Base-by-base conservation (phyloP, 2,888 invertebrate species). In the Ornithoptera alexandrae region DNA sequence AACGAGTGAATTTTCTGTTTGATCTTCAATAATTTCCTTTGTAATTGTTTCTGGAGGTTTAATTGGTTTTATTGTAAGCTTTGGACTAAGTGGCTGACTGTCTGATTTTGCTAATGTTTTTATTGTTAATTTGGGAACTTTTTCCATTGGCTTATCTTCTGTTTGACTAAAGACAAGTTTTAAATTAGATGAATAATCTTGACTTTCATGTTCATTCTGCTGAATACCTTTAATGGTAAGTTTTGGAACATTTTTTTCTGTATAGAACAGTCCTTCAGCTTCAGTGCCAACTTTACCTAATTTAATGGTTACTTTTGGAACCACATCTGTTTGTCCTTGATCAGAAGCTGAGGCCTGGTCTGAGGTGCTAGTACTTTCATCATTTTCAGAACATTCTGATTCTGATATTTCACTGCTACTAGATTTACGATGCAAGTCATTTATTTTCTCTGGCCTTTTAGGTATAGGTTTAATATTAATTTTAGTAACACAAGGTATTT, bases 301-400 rank as follows among this genome's bases (percentile, higher is more conserved):
- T 81, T 90, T 93, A 62, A 93, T 93, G 62, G 90, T 92, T 67
- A 92, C 91, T 84, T 92, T 93, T 59, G 92, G 92, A 66, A 92
- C 84, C 72, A 86, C 75, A 74, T 89, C 90, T 73, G 81, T 75
- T 67, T 83, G 74, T 1, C 88, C 88, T 76, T 89, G 89, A 77
- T 92, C 91, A 57, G 91, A 90, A 62, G 87, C 78, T 68, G 91
- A 91, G 58, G 89, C 81, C 78, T 88, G 90, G 74, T 88, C 92
- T 69, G 89, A 89, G 68, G 89, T 88, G 75, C 90, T 93, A 74
- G 87, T 88, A 77, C 79, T 93, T 83, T 86, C 92, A 85, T 92
- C 94, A 92, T 91, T 93, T 82, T 93, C 93, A 70, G 93, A 93
- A 78, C 88, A 93, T 80, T 92, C 93, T 10, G 90, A 93, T 84